These are phyloP conservation scores for Vireo altiloquus DNA, from an alignment of 2,113 vertebrate genomes.

Conservation along the genomic window DNA sequence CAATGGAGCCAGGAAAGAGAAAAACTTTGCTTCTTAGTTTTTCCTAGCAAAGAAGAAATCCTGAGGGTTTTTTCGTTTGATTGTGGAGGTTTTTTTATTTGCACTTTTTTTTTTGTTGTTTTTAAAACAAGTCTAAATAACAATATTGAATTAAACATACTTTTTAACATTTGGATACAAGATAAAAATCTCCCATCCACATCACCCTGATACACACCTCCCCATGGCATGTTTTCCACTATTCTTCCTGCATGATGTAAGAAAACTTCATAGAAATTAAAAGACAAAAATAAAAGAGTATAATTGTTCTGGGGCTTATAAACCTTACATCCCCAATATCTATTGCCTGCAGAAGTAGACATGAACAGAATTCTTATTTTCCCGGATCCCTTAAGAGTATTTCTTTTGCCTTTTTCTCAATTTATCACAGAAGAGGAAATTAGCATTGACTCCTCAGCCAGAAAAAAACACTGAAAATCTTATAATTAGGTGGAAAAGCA, in stretches of 20 bases:
- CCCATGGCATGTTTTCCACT: background rate
- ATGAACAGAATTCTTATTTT: background rate
- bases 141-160: background rate
- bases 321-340: background rate
- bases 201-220: background rate
- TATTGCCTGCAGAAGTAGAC: background rate
- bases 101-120: background rate
- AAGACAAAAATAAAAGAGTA: background rate
- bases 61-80: accelerated
- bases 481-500: background rate
- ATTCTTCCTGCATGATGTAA: background rate
- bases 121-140: background rate
- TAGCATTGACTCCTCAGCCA: background rate
- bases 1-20: background rate
- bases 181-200: background rate
- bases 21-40: background rate
- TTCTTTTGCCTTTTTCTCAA: background rate
- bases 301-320: background rate
- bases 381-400: background rate
- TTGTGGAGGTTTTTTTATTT: no score
- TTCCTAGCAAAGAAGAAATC: background rate
- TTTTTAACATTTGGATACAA: background rate
- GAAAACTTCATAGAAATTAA: background rate
- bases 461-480: background rate
- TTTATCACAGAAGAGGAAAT: background rate